Conservation (phyloP, 2,888 invertebrate species). For the Drosophila siamana region DNA sequence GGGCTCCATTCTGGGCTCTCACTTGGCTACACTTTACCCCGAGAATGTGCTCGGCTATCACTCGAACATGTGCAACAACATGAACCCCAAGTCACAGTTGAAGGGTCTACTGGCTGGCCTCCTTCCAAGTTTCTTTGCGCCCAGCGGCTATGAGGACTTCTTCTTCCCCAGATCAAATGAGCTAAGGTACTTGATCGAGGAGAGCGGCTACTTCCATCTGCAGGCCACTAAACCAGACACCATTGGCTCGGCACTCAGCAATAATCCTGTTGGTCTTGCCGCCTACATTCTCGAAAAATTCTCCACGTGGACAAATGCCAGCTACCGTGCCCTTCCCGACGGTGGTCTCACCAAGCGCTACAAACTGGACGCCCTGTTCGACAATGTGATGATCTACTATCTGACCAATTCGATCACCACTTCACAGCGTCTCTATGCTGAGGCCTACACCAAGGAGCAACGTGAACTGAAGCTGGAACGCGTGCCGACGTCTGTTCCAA, state of each 20-base stretch:
- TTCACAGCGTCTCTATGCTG: slow-evolving; percentile 90
- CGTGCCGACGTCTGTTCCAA: slow-evolving; percentile 89
- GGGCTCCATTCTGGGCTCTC: slow-evolving; percentile 89
- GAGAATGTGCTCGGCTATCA: slow-evolving; percentile 87
- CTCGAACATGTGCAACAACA: slow-evolving; percentile 87
- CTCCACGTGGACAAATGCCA: slow-evolving; percentile 88
- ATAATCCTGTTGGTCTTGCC: slow-evolving; percentile 92
- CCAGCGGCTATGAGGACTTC: slow-evolving; percentile 85
- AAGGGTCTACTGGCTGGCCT: slow-evolving; percentile 86
- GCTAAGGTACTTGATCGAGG: slow-evolving; percentile 81
- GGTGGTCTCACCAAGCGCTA: slow-evolving; percentile 88
- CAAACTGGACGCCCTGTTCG: slow-evolving; percentile 87
- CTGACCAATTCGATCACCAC: slow-evolving; percentile 90
- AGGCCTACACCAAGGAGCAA: slow-evolving; percentile 84
- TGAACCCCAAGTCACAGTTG: slow-evolving; percentile 79
- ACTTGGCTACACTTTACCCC: slow-evolving; percentile 89
- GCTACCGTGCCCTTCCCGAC: slow-evolving; percentile 86
- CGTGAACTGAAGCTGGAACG: slow-evolving; percentile 83
- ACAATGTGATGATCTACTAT: slow-evolving; percentile 94
- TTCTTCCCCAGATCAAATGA: slow-evolving; percentile 85
- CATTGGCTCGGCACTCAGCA: slow-evolving; percentile 87
- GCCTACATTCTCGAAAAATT: slow-evolving; percentile 97
- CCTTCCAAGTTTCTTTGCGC: slow-evolving; percentile 87
- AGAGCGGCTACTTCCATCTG: slow-evolving; percentile 90
- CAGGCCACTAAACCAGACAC: slow-evolving; percentile 96